Conservation (phyloP, 2,113 vertebrate species). For the Cnemophilus loriae region DNA sequence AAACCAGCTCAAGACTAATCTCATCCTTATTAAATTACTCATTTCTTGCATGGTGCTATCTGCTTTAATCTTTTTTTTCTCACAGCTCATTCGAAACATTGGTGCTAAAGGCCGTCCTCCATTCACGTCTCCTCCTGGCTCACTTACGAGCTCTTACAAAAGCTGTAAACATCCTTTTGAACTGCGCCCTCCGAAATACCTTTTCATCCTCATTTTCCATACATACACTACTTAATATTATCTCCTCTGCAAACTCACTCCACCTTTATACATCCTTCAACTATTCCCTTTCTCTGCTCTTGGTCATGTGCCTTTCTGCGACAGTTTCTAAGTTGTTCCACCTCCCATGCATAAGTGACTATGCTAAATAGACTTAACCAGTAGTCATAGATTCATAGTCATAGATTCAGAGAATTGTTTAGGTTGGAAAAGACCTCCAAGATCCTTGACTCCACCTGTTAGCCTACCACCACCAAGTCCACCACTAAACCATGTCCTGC, state of each 20-base stretch:
- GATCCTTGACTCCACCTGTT: background rate
- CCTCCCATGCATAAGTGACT: accelerated
- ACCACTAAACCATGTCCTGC: background rate
- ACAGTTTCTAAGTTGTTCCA: background rate
- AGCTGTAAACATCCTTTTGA: background rate
- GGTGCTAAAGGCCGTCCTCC: background rate
- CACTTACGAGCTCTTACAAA: background rate
- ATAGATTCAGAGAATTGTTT: background rate
- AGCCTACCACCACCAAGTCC: background rate
- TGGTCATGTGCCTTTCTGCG: accelerated
- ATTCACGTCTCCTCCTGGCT: background rate
- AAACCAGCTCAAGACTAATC: background rate
- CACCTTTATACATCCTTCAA: background rate
- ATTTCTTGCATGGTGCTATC: background rate
- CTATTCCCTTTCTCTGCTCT: background rate
- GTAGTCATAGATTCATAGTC: background rate
- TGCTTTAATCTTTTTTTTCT: background rate
- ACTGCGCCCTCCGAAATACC: background rate
- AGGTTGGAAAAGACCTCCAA: background rate
- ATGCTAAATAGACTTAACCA: background rate
- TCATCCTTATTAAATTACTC: background rate
- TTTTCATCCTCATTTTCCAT: background rate
- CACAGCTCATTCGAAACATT: background rate
- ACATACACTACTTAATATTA: accelerated
- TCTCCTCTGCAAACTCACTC: background rate